phyloP scores from a whole-genome alignment of 2,888 invertebrate genomes.

The Campopleginae sp. region DNA sequence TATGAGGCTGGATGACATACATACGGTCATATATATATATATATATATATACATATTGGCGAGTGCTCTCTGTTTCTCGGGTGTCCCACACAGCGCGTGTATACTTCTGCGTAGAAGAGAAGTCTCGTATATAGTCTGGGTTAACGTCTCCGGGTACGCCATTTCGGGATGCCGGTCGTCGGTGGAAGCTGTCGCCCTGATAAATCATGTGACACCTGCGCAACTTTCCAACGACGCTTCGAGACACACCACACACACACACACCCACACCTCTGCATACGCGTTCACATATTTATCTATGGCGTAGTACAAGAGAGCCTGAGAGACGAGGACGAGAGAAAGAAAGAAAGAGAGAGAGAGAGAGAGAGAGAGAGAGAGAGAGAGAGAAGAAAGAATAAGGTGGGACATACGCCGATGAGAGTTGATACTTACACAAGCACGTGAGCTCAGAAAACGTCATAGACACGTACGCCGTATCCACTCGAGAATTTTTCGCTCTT shows the following conservation, averaged over 20 bases:
- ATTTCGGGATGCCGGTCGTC: constrained; percentile 79
- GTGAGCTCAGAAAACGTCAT: constrained; percentile 61
- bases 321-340: neutral
- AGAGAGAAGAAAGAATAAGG: constrained; percentile 40
- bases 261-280: constrained; percentile 6
- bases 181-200: constrained; percentile 80
- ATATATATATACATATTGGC: neutral
- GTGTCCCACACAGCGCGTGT: constrained; percentile 43
- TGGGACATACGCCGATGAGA: constrained; percentile 52
- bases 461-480: constrained; percentile 56
- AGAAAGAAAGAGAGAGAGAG: constrained; percentile 45
- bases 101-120: constrained; percentile 58
- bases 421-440: constrained; percentile 49
- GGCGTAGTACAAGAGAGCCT: constrained; percentile 26
- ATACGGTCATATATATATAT: neutral
- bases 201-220: constrained; percentile 82
- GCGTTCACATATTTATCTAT: constrained; percentile 34
- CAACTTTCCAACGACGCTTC: constrained; percentile 74
- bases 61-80: neutral
- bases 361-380: constrained; percentile 46
- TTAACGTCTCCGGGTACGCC: constrained; percentile 69
- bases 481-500: constrained; percentile 24
- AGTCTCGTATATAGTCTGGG: constrained; percentile 64
- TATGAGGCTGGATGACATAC: constrained; percentile 17
- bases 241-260: constrained; percentile 52